Conservation (phyloP, 2,797 vertebrate genomes). For the Phyllotis vaccarum region DNA sequence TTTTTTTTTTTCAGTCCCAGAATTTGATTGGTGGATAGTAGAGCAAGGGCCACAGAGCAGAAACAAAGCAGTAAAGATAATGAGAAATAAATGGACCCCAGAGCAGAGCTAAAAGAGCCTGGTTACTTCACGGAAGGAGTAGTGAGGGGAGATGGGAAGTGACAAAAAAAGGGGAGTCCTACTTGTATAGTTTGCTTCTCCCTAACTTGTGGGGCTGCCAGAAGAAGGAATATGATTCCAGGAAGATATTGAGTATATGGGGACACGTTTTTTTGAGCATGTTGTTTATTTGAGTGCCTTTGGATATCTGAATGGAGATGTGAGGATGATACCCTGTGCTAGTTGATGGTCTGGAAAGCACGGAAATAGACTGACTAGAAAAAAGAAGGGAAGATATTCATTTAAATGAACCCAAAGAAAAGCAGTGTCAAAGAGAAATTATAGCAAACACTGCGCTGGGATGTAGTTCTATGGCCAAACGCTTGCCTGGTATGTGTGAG, state of each 20-base stretch:
- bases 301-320: not conserved
- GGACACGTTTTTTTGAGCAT: not conserved
- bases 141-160: too few species aligned
- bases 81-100: not conserved
- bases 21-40: not conserved
- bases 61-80: not conserved
- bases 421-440: not conserved
- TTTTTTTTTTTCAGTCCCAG: not conserved
- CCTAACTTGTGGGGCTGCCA: not conserved
- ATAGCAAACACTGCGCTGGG: not conserved
- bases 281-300: not conserved
- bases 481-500: not conserved
- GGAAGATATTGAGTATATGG: not conserved
- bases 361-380: not conserved
- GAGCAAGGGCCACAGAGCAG: not conserved
- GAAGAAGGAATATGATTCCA: not conserved
- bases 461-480: not conserved
- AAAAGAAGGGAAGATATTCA: too few species aligned
- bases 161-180: not conserved
- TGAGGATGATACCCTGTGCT: not conserved
- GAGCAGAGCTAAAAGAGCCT: not conserved
- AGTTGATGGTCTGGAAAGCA: not conserved
- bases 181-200: not conserved
- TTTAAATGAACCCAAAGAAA: not conserved
- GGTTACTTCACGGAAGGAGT: not conserved